phyloP scores from a whole-genome alignment of 2,888 invertebrate species.

The Eristalis tenax region DNA sequence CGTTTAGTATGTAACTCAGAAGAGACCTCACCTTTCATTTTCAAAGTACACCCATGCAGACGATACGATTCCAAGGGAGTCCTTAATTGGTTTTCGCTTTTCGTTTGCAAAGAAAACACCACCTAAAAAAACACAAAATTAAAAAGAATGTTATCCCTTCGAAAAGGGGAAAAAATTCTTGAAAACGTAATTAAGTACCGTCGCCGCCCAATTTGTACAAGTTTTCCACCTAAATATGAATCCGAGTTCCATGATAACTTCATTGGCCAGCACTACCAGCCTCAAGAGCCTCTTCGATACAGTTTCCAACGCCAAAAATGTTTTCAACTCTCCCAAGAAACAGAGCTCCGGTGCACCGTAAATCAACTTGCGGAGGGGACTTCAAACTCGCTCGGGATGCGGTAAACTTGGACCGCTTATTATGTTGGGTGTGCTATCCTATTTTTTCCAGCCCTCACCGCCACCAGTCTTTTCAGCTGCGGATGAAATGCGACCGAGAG shows the following conservation, averaged over 20 bases:
- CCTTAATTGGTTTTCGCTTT: not conserved
- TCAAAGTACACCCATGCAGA: not conserved
- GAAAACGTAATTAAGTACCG: constrained; percentile 66
- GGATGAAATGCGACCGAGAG: not conserved
- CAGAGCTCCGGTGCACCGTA: constrained; percentile 28
- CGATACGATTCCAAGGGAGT: not conserved
- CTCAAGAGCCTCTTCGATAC: constrained; percentile 41
- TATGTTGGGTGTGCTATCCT: constrained; percentile 1
- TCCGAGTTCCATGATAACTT: constrained; percentile 18
- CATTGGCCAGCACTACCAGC: not conserved
- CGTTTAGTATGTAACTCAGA: too few relatives aligned
- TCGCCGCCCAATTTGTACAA: constrained; percentile 64
- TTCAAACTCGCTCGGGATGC: constrained; percentile 15
- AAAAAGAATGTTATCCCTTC: constrained; percentile 3
- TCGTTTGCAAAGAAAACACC: not conserved
- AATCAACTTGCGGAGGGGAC: constrained; percentile 29
- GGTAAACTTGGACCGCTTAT: constrained; percentile 46
- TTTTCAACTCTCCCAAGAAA: constrained; percentile 16
- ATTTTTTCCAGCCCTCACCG: not conserved
- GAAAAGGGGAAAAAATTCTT: constrained; percentile 43
- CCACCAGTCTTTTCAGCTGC: not conserved
- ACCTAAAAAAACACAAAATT: not conserved
- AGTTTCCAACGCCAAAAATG: constrained; percentile 38
- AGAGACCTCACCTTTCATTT: not conserved
- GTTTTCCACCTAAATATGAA: constrained; percentile 20